phyloP scores from a whole-genome alignment of 2,888 invertebrate species.

The Eristalis tenax region DNA sequence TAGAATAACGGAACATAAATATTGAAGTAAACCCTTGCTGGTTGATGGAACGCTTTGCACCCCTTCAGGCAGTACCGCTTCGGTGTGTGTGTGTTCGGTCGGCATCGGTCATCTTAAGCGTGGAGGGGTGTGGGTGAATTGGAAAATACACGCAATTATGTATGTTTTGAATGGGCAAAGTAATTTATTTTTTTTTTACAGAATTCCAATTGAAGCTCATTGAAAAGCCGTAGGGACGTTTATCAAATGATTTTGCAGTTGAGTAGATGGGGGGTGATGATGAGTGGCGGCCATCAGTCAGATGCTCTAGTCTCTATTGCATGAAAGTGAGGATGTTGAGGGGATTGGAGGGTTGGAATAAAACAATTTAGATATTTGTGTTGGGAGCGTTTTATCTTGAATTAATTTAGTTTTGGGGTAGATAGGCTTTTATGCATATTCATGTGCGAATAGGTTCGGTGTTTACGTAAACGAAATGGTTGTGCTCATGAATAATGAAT shows the following conservation, averaged over 20 bases:
- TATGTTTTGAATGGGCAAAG: neutral
- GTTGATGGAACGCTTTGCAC: conserved; percentile 9
- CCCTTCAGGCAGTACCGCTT: conserved; percentile 16
- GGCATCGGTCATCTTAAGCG: conserved; percentile 29
- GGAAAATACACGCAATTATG: neutral
- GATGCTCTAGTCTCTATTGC: conserved; percentile 21
- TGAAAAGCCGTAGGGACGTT: conserved; percentile 30
- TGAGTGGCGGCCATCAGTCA: conserved; percentile 40
- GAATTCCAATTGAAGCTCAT: conserved; percentile 34
- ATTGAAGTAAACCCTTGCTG: conserved; percentile 26
- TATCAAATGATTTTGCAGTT: conserved; percentile 45
- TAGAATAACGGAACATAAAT: conserved; percentile 62
- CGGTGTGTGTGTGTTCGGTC: neutral
- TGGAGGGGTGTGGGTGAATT: neutral
- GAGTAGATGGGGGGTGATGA: neutral
- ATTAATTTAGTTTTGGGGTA: conserved; percentile 52
- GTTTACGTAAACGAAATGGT: conserved; percentile 43
- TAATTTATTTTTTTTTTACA: conserved; percentile 8
- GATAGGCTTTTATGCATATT: conserved; percentile 54
- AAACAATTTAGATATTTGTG: conserved; percentile 61
- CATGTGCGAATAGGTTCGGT: conserved; percentile 37
- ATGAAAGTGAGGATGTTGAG: neutral
- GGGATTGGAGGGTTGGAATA: conserved; percentile 29
- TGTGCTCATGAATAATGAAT: conserved; percentile 59
- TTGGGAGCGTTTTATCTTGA: conserved; percentile 64